A percentile compares a stretch with the other conserved stretches of the same genome.
These are phyloP conservation scores for Hystrix brachyura DNA, from an alignment of 2,113 vertebrate genomes.

Conservation along the genomic window DNA sequence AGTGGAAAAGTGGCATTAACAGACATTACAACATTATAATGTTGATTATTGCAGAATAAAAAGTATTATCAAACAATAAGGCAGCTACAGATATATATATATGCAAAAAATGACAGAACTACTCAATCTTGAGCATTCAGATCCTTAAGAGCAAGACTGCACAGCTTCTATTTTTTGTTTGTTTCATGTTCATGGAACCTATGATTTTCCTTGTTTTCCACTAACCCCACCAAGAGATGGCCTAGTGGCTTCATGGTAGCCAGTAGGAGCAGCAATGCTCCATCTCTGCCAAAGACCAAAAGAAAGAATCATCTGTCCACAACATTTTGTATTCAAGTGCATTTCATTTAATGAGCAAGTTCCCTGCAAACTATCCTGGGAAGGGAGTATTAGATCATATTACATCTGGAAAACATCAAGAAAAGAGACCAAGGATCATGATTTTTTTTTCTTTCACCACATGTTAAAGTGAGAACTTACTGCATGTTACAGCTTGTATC, in stretches of 20 bases:
- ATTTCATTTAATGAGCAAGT: conserved; percentile 55
- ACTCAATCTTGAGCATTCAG: background rate
- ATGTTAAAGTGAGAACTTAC: conserved; percentile 45
- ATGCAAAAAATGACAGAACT: background rate
- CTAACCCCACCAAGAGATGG: background rate
- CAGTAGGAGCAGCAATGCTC: background rate
- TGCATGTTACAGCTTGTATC: background rate
- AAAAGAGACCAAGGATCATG: background rate
- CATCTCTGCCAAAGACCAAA: background rate
- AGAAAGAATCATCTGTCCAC: background rate
- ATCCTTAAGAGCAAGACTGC: background rate
- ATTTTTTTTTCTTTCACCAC: background rate
- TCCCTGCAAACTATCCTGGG: background rate
- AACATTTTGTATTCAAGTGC: background rate
- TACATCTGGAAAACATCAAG: background rate
- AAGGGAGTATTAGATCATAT: background rate
- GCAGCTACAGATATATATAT: background rate
- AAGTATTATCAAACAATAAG: background rate
- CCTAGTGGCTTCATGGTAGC: background rate
- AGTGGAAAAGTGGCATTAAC: background rate
- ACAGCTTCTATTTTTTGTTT: background rate
- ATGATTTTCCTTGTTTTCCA: background rate
- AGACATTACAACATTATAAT: background rate
- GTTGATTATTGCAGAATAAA: background rate
- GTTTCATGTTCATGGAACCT: background rate